Conservation (phyloP, 2,113 vertebrate species). For the Lophius piscatorius region DNA sequence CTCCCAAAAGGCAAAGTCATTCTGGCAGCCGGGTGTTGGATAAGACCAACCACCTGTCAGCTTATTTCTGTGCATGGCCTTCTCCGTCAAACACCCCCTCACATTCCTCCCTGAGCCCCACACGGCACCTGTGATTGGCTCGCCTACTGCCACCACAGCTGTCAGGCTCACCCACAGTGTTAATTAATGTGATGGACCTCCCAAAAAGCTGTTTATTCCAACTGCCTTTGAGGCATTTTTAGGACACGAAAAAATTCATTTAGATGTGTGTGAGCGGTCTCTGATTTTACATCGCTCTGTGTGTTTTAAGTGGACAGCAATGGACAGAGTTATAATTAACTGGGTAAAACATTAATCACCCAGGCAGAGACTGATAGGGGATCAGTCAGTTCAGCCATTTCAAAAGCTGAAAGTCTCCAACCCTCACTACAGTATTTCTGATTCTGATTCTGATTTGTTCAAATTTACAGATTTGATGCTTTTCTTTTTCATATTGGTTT, state of each 20-base stretch:
- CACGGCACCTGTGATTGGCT: constrained; percentile 69
- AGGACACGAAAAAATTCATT: constrained; percentile 11
- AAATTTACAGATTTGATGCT: too few species aligned
- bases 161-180: constrained; percentile 62
- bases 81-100: constrained; percentile 64
- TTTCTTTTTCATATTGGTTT: too few species aligned
- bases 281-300: neutral
- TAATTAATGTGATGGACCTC: constrained; percentile 74
- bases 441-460: too few species aligned
- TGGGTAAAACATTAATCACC: too few species aligned
- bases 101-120: constrained; percentile 58
- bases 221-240: constrained; percentile 9
- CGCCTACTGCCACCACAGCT: constrained; percentile 67
- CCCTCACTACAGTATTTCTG: too few species aligned
- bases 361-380: too few species aligned
- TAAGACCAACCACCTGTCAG: constrained; percentile 74
- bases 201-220: constrained; percentile 56
- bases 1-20: constrained; percentile 61
- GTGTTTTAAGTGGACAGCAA: too few species aligned
- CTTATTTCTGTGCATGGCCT: constrained; percentile 69
- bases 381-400: too few species aligned
- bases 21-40: constrained; percentile 65
- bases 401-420: too few species aligned
- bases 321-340: too few species aligned
- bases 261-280: neutral